Evolutionary conservation across 2,797 vertebrate species (phyloP).

Genomic region (Enteromius paludinosus): DNA sequence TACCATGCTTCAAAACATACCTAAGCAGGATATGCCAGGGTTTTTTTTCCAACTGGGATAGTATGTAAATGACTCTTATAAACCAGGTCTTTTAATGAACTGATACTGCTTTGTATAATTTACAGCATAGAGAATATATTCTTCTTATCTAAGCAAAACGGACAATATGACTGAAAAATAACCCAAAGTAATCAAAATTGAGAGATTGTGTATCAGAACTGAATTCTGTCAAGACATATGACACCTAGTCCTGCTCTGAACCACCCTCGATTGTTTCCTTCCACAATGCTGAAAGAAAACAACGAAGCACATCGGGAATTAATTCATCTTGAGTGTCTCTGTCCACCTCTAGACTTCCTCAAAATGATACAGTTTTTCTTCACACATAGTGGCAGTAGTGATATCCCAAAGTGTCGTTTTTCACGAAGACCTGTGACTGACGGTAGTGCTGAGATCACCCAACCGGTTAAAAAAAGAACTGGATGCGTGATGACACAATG

Average conservation of each 20-base stretch:
- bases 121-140: neutral
- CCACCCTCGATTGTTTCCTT: neutral
- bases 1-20: too few relatives aligned
- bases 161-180: too few relatives aligned
- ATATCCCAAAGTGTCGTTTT: neutral
- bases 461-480: constrained; percentile 2
- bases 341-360: neutral
- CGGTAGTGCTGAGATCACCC: neutral
- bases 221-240: neutral
- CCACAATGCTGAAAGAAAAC: neutral
- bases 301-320: neutral
- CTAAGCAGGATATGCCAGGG: too few relatives aligned
- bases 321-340: neutral
- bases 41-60: neutral
- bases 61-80: neutral
- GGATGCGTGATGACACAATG: constrained; percentile 3
- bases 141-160: neutral
- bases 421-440: neutral
- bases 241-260: neutral
- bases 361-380: neutral
- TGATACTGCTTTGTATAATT: neutral
- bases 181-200: neutral
- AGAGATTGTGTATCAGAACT: neutral
- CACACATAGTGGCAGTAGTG: neutral
- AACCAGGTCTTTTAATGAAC: neutral